phyloP scores from a whole-genome alignment of 2,797 vertebrate genomes.

The Heteromormyrus szaboi region DNA sequence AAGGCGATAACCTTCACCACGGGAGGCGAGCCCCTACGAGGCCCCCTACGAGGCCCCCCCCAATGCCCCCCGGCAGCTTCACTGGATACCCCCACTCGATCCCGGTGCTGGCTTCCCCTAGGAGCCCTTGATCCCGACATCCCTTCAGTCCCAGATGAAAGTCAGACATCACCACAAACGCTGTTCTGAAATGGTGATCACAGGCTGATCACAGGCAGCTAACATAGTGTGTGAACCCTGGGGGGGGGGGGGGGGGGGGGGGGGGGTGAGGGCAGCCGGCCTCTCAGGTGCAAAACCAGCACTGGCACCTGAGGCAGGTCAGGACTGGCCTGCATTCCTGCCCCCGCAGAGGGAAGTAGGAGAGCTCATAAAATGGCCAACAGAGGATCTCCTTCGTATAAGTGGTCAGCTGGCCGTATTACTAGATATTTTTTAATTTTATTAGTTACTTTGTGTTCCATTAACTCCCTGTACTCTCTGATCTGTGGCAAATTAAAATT shows the following conservation, averaged over 20 bases:
- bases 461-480: neutral
- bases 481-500: neutral
- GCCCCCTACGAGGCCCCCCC: too few relatives aligned
- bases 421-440: neutral
- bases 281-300: constrained; percentile 21
- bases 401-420: neutral
- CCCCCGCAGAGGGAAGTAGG: constrained; percentile 18
- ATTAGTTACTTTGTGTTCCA: neutral
- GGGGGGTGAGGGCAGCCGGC: neutral
- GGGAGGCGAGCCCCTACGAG: neutral
- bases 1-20: neutral
- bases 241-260: neutral
- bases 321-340: constrained; percentile 51
- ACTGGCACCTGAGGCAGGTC: constrained; percentile 42
- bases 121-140: neutral
- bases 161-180: neutral
- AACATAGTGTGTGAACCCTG: neutral
- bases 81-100: neutral
- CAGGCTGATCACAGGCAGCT: constrained; percentile 9
- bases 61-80: neutral
- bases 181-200: constrained; percentile 22
- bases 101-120: neutral
- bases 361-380: neutral
- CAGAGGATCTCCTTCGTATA: neutral
- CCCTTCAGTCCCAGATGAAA: constrained; percentile 15